A percentile compares a stretch with the other conserved stretches of the same genome.
Evolutionary conservation across 92 coral and sea anemone species (phyloP).

Genomic region (Galaxea fascicularis): DNA sequence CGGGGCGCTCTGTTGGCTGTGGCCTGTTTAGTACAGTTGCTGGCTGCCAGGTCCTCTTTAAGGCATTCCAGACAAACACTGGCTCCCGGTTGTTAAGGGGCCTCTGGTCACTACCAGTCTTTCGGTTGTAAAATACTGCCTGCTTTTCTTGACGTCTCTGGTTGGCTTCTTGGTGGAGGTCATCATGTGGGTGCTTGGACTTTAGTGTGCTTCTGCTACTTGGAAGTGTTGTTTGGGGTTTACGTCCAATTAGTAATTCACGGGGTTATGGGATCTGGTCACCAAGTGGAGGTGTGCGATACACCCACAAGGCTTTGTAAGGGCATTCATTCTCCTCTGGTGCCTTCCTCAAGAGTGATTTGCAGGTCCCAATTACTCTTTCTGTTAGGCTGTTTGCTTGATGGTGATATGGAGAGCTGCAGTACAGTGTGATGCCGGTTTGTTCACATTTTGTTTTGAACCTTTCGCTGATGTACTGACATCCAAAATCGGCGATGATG

Average conservation of each 20-base stretch:
- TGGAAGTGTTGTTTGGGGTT: conserved; percentile 50
- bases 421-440: conserved; percentile 31
- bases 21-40: background rate
- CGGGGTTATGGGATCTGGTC: background rate
- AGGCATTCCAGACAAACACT: too few relatives aligned
- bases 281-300: conserved; percentile 34
- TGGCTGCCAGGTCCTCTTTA: background rate
- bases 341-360: conserved; percentile 65
- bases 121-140: background rate
- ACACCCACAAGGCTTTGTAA: conserved; percentile 56
- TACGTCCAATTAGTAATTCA: background rate
- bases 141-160: conserved; percentile 22
- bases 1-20: background rate
- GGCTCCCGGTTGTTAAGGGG: too few relatives aligned
- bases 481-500: conserved; percentile 43
- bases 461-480: conserved; percentile 49
- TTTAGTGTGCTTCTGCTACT: conserved; percentile 37
- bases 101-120: background rate
- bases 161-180: conserved; percentile 59
- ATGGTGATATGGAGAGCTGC: conserved; percentile 62
- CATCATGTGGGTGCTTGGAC: conserved; percentile 52
- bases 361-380: conserved; percentile 53
- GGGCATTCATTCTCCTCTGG: conserved; percentile 61
- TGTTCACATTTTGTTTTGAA: conserved; percentile 50
- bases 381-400: conserved; percentile 59